Percentiles rank a stretch among this genome's conserved stretches.
Evolutionary conservation across 2,888 invertebrate species (phyloP).

Genomic region (Drepanosiphum platanoidis): DNA sequence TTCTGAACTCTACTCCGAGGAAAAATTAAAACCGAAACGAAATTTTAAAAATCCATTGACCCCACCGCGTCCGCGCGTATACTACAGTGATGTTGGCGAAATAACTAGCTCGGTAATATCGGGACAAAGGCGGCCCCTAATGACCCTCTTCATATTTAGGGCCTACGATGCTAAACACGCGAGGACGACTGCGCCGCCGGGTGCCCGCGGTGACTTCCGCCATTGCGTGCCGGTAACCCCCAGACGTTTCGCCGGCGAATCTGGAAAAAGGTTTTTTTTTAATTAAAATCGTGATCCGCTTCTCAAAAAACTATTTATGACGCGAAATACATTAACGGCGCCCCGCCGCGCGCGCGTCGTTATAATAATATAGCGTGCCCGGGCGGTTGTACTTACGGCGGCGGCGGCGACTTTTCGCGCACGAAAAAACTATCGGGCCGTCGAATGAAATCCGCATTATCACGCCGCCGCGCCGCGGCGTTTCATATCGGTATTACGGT

Average conservation of each 20-base stretch:
- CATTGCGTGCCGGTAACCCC: neutral
- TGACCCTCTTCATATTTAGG: too few species aligned
- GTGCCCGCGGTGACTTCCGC: neutral
- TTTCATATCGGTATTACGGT: too few species aligned
- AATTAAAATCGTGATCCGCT: constrained; percentile 2
- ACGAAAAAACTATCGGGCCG: neutral
- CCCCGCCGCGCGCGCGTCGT: neutral
- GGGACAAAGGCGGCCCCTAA: too few species aligned
- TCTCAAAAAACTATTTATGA: constrained; percentile 28
- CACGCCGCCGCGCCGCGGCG: too few species aligned
- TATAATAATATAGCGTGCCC: neutral
- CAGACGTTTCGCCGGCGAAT: neutral
- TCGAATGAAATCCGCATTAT: too few species aligned
- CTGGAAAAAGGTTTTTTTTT: constrained; percentile 1
- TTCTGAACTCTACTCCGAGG: too few species aligned
- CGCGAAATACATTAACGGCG: constrained; percentile 24
- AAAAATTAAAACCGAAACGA: too few species aligned
- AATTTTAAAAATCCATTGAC: too few species aligned
- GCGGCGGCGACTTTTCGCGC: neutral
- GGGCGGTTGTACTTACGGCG: neutral
- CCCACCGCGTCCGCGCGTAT: too few species aligned
- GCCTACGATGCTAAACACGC: too few species aligned
- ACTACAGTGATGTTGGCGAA: too few species aligned
- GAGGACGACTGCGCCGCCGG: neutral
- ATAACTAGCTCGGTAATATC: too few species aligned